Percentiles rank a stretch among this genome's conserved stretches.
These are phyloP conservation scores for Sipunculus nudus DNA, from an alignment of 2,888 invertebrate genomes.

Conservation along the genomic window DNA sequence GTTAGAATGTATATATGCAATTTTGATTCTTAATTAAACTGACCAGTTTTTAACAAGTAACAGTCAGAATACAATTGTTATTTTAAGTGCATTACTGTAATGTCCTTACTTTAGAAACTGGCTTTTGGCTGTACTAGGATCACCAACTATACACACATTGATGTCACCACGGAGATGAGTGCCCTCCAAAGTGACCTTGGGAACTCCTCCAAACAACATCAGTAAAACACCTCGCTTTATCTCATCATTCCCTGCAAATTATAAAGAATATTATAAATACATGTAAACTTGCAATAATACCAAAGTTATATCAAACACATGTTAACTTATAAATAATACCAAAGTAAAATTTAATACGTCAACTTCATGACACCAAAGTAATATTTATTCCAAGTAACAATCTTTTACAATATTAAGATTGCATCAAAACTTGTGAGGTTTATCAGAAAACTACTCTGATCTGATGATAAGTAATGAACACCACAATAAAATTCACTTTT, in stretches of 20 bases:
- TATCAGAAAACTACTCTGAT: too few species aligned
- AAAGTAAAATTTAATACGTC: neutral
- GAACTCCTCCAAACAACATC: constrained; percentile 97
- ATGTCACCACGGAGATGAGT: constrained; percentile 95
- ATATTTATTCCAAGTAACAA: too few species aligned
- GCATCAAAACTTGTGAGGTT: too few species aligned
- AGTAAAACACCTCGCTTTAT: constrained; percentile 88
- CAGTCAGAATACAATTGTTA: too few species aligned
- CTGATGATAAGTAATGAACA: too few species aligned
- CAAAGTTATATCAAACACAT: neutral
- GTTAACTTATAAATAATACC: neutral
- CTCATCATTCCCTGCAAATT: constrained; percentile 81
- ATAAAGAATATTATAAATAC: constrained; percentile 1
- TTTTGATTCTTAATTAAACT: too few species aligned
- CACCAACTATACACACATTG: constrained; percentile 97
- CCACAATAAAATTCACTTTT: too few species aligned
- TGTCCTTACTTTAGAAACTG: constrained; percentile 92
- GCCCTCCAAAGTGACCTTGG: constrained; percentile 89
- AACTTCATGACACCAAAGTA: too few species aligned
- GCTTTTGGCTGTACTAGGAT: constrained; percentile 98
- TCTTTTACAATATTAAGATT: too few species aligned
- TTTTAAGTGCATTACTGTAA: too few species aligned
- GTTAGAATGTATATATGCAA: too few species aligned
- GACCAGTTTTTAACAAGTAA: too few species aligned
- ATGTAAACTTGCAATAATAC: neutral